These are phyloP conservation scores for Chionoecetes opilio DNA, from an alignment of 1,140 invertebrate species.

Conservation along the genomic window DNA sequence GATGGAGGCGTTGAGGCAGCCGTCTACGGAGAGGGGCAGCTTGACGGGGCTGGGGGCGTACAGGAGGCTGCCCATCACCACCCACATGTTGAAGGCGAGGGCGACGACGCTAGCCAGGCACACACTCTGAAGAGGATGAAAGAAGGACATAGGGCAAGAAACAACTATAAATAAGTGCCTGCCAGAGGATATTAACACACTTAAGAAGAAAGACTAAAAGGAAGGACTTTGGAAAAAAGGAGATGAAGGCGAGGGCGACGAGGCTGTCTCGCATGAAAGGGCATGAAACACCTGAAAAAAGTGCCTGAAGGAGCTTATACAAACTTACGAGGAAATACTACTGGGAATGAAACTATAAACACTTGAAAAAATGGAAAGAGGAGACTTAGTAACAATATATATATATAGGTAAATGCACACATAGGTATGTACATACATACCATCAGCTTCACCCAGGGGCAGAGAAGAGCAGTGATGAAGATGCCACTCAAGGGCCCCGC, in stretches of 20 bases:
- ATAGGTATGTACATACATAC: constrained; percentile 31
- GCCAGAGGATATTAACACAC: neutral
- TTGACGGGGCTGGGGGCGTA: constrained; percentile 54
- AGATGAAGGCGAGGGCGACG: too few relatives aligned
- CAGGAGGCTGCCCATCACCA: constrained; percentile 56
- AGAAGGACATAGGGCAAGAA: too few relatives aligned
- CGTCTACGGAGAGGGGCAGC: constrained; percentile 55
- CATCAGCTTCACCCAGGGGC: constrained; percentile 64
- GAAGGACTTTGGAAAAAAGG: too few relatives aligned
- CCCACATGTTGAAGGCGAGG: constrained; percentile 53
- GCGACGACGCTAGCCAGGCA: neutral
- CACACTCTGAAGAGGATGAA: constrained; percentile 50
- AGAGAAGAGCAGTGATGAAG: constrained; percentile 13
- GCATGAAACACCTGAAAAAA: too few relatives aligned
- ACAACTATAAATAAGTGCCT: neutral
- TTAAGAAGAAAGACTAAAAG: too few relatives aligned
- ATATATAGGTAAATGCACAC: neutral
- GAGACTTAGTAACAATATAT: too few relatives aligned
- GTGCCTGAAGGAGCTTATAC: too few relatives aligned
- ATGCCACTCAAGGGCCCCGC: constrained; percentile 50
- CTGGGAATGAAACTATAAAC: too few relatives aligned
- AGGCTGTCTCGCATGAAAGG: neutral
- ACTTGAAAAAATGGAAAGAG: too few relatives aligned
- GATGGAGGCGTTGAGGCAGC: constrained; percentile 1
- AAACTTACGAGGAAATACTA: too few relatives aligned